phyloP scores from a whole-genome alignment of 2,888 invertebrate species.

The Dasypolia templi region DNA sequence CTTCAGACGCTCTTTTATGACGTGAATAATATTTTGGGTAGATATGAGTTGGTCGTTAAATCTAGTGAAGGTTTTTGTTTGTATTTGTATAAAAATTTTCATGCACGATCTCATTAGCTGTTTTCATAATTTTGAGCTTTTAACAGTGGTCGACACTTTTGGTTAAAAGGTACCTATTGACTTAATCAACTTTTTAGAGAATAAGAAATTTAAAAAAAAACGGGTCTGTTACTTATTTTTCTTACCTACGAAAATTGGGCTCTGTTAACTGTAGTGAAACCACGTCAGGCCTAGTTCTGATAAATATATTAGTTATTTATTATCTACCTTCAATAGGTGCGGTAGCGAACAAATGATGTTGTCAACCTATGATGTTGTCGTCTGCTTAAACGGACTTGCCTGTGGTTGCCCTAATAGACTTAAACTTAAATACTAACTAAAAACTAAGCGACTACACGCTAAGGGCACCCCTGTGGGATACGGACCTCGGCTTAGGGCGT shows the following conservation, averaged over 20 bases:
- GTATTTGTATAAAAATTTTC: neutral
- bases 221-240: too few species aligned
- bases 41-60: conserved; percentile 38
- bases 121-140: neutral
- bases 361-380: too few species aligned
- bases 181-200: neutral
- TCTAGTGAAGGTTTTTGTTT: conserved; percentile 5
- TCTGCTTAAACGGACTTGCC: too few species aligned
- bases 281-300: neutral
- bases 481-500: too few species aligned
- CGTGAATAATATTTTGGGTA: conserved; percentile 48
- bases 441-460: too few species aligned
- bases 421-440: too few species aligned
- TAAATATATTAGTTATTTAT: neutral
- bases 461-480: too few species aligned
- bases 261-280: neutral
- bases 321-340: neutral
- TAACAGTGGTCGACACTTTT: neutral
- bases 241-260: neutral
- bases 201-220: neutral
- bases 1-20: conserved; percentile 49
- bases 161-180: neutral
- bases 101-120: too few species aligned
- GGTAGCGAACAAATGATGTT: neutral
- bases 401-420: too few species aligned